Evolutionary conservation across 2,797 vertebrate genomes (phyloP), one percentile per base, ranked within the genome.

Genomic region (Sylvilagus floridanus): DNA sequence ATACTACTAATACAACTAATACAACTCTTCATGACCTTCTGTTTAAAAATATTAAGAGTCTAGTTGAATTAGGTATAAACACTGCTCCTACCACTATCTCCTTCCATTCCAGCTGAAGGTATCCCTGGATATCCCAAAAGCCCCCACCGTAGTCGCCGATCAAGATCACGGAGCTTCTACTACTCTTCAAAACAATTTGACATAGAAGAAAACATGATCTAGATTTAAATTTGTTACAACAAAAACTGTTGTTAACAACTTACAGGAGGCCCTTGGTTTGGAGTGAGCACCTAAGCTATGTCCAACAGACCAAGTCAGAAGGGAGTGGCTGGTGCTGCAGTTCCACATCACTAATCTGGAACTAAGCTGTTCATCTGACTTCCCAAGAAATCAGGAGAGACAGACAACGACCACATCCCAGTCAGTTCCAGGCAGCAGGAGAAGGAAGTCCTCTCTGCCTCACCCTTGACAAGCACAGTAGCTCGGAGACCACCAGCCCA

Each of bases 131-230:
- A 86, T 3, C 72, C 32, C 66, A 6, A 54, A 91, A 92, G 28
- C 72, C 83, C 75, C 42, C 30, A 71, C 50, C 47, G 73, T 47
- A 37, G 47, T 82, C 62, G 60, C 7, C 2, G 17, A 57, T 75
- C 72, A 81, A 63, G 52, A 52, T 7, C 19, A 21, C 3, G 5
- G 0, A 50, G 79, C 54, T 69, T 85, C 68, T 37, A 11, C 79
- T 72, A 71, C 47, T 79, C 35, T 71, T 91, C 66, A 76, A 14
- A 69, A 94, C 17, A 37, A 9, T 79, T 93, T 84, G 65, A 85
- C 19, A 65, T 17, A 75, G 60, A 94, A 81, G 37, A 86, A 63
- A 93, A 81, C 11, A 42, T 26, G 19, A 82, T 72, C 37, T 28
- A 76, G 66, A 62, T 47, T 72, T 35, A 84, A 78, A 26, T 52